Conservation (phyloP, 1,140 invertebrate species). For the Elymnias hypermnestra region DNA sequence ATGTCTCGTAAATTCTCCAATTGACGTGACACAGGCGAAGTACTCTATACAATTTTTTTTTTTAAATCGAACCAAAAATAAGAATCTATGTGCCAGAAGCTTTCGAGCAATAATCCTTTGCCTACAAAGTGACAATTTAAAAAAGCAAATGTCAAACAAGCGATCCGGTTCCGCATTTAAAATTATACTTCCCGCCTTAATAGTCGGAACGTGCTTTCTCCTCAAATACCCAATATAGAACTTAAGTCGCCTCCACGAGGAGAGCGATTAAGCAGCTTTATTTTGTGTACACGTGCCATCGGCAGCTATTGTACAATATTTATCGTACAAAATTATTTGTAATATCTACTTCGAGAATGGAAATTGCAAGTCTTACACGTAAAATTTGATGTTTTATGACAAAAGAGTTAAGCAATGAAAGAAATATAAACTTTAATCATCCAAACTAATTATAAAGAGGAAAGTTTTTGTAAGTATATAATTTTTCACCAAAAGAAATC, state of each 20-base stretch:
- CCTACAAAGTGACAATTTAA: conserved; percentile 18
- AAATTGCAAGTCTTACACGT: no score
- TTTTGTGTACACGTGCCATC: neutral
- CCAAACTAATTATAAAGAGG: no score
- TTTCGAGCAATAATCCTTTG: conserved; percentile 15
- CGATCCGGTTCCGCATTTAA: conserved; percentile 37
- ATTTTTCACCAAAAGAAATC: no score
- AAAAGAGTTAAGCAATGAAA: no score
- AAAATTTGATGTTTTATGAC: no score
- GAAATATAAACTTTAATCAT: no score
- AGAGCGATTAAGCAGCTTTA: conserved; percentile 13
- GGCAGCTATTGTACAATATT: neutral
- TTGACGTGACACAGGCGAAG: neutral
- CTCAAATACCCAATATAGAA: conserved; percentile 44
- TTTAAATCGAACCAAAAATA: neutral
- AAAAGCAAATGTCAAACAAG: conserved; percentile 32
- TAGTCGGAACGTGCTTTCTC: conserved; percentile 52
- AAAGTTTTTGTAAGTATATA: no score
- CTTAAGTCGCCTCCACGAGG: conserved; percentile 19
- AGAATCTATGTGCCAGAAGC: neutral
- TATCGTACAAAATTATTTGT: no score
- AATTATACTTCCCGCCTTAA: conserved; percentile 36
- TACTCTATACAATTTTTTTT: neutral
- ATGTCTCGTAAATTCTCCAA: no score
- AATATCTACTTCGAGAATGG: no score